Evolutionary conservation across 2,888 invertebrate genomes (phyloP), one percentile per base, ranked within the genome.

Genomic region (Coleophora deauratella): DNA sequence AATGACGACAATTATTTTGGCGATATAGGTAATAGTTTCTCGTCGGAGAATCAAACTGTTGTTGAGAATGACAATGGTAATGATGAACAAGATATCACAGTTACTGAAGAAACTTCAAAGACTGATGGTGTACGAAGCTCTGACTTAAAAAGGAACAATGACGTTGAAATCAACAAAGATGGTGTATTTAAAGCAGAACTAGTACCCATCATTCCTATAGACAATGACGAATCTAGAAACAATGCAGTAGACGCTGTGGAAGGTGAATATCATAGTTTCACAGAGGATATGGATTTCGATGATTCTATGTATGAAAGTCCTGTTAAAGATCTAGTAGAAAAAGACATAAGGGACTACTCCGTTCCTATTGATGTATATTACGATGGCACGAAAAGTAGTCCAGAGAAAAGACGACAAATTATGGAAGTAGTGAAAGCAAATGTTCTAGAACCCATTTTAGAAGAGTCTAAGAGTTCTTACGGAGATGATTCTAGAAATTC

Each of bases 231-330:
- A 33, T 64, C n/a, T 9, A n/a, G 4, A 31, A 53, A 59, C 21
- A 57, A 51, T 27, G 56, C 61, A n/a, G 11, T 64, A 12, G 72
- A 73, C 11, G 62, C 72, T 0, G 52, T 50, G n/a, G 79, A 79
- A 57, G 86, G 86, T 0, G 84, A 81, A 51, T 86, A 86, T 49
- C 77, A 77, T n/a, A 86, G 85, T 46, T 86, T 86, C 37, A 69
- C 68, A 34, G 82, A 80, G 4, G 75, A 71, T 13, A 55, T 69
- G 48, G 68, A 77, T 45, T 73, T 76, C 10, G 82, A 75, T 42
- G 69, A 75, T 8, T 69, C 66, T 0, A 51, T 55, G 1, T 86
- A 85, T 35, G 75, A 77, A 50, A 85, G 84, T 57, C 84, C 86
- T 0, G 82, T 86, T 0, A 82, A 79, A 54, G 72, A 77, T 41